Evolutionary conservation across 1,140 invertebrate species (phyloP).

Genomic region (Carposina sasakii): DNA sequence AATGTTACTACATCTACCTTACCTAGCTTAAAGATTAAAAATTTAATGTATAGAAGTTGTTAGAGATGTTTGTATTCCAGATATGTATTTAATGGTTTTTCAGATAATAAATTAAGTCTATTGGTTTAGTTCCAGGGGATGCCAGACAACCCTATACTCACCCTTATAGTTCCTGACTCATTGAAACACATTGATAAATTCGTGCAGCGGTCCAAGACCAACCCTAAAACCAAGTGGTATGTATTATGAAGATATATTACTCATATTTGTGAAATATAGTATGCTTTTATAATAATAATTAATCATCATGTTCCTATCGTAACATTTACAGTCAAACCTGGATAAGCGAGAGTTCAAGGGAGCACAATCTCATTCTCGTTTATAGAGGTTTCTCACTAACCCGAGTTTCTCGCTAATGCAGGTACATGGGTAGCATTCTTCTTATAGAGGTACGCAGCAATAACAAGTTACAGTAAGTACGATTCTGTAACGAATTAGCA

Average conservation of each 20-base stretch:
- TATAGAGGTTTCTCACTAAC: background rate
- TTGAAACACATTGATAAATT: slow-evolving; percentile 58
- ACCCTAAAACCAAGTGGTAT: slow-evolving; percentile 38
- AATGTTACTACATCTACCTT: background rate
- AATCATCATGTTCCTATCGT: background rate
- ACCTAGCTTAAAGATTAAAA: background rate
- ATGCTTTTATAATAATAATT: background rate
- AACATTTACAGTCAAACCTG: background rate
- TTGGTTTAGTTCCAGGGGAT: slow-evolving; percentile 37
- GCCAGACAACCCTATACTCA: slow-evolving; percentile 40
- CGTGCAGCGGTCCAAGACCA: slow-evolving; percentile 47
- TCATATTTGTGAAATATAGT: background rate
- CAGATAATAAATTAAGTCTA: background rate
- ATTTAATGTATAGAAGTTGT: background rate
- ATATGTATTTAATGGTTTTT: background rate
- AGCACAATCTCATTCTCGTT: background rate
- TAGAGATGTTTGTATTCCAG: background rate
- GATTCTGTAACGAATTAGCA: no score
- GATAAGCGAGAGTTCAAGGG: background rate
- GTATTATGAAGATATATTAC: slow-evolving; percentile 18
- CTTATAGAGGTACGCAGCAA: no score
- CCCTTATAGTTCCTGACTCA: slow-evolving; percentile 49
- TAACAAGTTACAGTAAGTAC: no score
- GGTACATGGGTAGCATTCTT: background rate
- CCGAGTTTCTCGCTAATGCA: background rate